Evolutionary conservation across 1,140 invertebrate species (phyloP).

Genomic region (Lepidurus couesii): DNA sequence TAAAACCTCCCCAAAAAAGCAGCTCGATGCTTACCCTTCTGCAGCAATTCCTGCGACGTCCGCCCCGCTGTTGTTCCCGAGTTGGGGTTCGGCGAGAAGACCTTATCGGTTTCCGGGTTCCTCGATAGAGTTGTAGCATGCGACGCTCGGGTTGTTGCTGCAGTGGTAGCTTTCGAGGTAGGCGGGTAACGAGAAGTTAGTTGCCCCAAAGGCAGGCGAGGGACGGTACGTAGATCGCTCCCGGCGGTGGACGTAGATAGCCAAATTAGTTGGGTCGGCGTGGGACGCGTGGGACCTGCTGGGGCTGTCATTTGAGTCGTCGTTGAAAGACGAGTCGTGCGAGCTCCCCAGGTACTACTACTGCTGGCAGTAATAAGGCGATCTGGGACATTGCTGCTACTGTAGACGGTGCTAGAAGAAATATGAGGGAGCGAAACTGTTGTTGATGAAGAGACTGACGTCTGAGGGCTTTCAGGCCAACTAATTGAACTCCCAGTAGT

Average conservation of each 20-base stretch:
- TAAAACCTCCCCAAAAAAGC: neutral
- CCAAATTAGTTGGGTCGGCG: neutral
- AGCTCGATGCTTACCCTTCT: neutral
- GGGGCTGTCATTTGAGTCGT: neutral
- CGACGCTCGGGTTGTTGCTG: neutral
- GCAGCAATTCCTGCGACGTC: neutral
- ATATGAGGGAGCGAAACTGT: neutral
- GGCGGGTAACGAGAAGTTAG: slow-evolving; percentile 7
- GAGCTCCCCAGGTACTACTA: neutral
- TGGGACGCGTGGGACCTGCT: neutral
- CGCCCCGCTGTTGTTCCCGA: neutral
- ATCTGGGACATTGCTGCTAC: neutral
- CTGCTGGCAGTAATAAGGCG: slow-evolving; percentile 1
- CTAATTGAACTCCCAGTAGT: neutral
- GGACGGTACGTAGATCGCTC: neutral
- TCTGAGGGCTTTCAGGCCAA: neutral
- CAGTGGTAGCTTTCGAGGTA: neutral
- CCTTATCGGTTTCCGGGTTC: slow-evolving; percentile 6
- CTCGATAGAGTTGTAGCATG: slow-evolving; percentile 4
- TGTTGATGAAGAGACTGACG: neutral
- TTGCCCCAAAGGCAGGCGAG: neutral
- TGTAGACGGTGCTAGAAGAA: slow-evolving; percentile 8
- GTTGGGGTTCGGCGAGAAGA: neutral
- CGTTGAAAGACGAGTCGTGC: neutral
- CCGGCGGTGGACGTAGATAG: neutral